phyloP scores from a whole-genome alignment of 2,113 vertebrate species.

The Scopus umbretta region DNA sequence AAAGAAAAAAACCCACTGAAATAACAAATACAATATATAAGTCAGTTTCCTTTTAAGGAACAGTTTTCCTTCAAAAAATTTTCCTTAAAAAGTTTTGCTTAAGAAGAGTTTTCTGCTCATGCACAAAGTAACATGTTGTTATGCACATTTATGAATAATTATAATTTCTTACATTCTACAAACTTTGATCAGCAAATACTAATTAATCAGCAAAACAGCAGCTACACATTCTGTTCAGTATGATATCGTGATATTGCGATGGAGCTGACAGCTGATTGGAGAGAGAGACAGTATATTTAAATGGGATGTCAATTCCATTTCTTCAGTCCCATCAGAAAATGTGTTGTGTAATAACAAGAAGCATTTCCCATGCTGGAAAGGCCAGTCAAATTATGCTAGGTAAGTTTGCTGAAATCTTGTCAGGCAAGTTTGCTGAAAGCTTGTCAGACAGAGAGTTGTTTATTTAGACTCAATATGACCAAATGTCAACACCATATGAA shows the following conservation, averaged over 20 bases:
- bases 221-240: neutral
- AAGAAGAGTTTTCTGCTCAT: neutral
- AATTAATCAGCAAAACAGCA: neutral
- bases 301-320: neutral
- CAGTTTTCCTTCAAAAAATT: neutral
- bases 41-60: neutral
- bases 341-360: neutral
- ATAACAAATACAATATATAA: neutral
- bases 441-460: neutral
- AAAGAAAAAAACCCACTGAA: neutral
- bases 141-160: neutral
- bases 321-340: neutral
- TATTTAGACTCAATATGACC: neutral
- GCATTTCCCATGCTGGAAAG: neutral
- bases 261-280: neutral
- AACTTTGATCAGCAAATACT: neutral
- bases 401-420: neutral
- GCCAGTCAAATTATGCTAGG: neutral
- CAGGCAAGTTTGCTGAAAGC: neutral
- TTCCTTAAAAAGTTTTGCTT: neutral
- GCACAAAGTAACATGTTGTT: neutral
- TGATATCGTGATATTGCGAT: neutral
- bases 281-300: neutral
- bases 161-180: neutral
- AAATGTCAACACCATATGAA: neutral